Base-by-base conservation (phyloP, 2,888 invertebrate species). In the Calameuta idolon region DNA sequence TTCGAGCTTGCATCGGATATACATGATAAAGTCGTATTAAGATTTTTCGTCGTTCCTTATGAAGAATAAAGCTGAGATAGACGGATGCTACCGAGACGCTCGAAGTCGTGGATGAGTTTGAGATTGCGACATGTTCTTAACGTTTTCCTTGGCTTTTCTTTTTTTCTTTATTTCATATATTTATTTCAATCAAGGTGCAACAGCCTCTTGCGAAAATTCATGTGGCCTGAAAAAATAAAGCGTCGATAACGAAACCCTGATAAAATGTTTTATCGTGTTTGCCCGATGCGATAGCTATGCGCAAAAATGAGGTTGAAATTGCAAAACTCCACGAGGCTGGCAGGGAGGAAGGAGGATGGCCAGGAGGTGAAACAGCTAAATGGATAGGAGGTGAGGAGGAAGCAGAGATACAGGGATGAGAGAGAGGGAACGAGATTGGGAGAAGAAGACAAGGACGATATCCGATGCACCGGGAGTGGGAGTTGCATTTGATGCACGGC, bases 251-350 rank as follows among this genome's bases (percentile, higher is more conserved):
- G 83, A 85, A 85, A 83, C 83, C 83, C 85, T 80, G 84, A 84
- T 84, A 83, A 86, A 81, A 83, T 83, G 79, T 79, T 89, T 89
- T 91, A 90, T 90, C 90, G 86, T 90, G 89, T 91, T 90, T 90
- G 88, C 86, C 80, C 85, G 84, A 76, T 77, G 84, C 85, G 90
- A 90, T 90, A 91, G 87, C 89, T 87, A 86, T 86, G 89, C 84
- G 85, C 86, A 87, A 90, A 91, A 91, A 90, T 90, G 90, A 90
- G 90, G 91, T 90, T 89, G 89, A 88, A 91, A 90, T 90, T 90
- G 89, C 90, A 90, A 90, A 91, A 90, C 87, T 86, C 84, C 82
- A 82, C 80, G 73, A 74, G 37, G 77, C 73, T 79, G 78, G 30
- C 12, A 34, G 74, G 40, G 34, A 68, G 40, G 55, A 69, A 12